phyloP scores from a whole-genome alignment of 2,113 vertebrate genomes.

The Petrocephalus microphthalmus region DNA sequence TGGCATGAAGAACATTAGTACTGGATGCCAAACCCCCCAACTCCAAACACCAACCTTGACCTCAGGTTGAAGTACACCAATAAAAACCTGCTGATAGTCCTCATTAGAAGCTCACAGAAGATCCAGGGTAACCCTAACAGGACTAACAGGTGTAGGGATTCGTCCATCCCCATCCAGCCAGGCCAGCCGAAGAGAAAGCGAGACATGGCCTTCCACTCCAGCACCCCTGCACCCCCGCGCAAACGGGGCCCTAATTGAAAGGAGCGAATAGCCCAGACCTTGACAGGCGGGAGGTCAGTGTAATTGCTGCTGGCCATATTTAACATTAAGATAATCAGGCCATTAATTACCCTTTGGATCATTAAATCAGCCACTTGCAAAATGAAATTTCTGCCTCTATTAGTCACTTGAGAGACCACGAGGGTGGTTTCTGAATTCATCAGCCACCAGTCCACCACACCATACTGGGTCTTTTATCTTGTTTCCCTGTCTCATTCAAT shows the following conservation, averaged over 20 bases:
- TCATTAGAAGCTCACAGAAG: background rate
- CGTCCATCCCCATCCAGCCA: constrained; percentile 36
- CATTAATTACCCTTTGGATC: constrained; percentile 99
- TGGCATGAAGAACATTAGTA: background rate
- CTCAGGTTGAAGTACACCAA: background rate
- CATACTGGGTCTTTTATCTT: constrained; percentile 44
- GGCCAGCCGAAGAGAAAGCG: constrained; percentile 40
- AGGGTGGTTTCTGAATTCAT: constrained; percentile 91
- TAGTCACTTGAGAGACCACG: constrained; percentile 99
- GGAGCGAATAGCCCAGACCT: constrained; percentile 88
- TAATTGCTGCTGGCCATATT: constrained; percentile 99
- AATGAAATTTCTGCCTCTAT: constrained; percentile 99
- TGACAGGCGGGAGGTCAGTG: constrained; percentile 99
- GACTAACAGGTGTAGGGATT: constrained; percentile 21
- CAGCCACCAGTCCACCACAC: constrained; percentile 76
- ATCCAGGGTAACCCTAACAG: background rate
- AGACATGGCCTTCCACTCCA: constrained; percentile 32
- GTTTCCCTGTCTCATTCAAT: background rate
- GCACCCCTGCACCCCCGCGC: constrained; percentile 25
- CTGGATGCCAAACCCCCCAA: background rate
- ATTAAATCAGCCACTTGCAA: constrained; percentile 99
- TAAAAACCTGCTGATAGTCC: background rate
- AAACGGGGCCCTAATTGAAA: constrained; percentile 90
- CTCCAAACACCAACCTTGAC: background rate
- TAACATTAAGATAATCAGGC: constrained; percentile 99